Evolutionary conservation across 2,797 vertebrate genomes (phyloP), one percentile per base, ranked within the genome.

Genomic region (Hylomyscus alleni): DNA sequence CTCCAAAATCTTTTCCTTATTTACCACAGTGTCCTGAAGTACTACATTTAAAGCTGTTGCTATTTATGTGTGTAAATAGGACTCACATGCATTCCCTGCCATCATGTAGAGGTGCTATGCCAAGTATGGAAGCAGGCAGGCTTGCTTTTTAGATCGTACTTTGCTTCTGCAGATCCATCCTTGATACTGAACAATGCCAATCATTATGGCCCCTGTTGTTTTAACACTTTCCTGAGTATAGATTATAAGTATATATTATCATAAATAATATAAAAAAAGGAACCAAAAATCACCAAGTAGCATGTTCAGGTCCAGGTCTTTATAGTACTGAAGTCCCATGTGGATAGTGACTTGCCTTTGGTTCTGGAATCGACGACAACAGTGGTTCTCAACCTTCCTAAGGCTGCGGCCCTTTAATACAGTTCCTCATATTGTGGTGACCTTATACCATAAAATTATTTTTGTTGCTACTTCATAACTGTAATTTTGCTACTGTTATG

Each of bases 21-120:
- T 93, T 69, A 86, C 82, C 1, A 15, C 29, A 50, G 80, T 56
- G 72, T 91, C 83, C 60, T 76, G 14, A 77, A 78, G 29, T 91
- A 50, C 91, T 67, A 22, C 37, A 83, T 37, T 83, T 91, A 77
- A 92, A 89, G 84, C 89, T 54, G 40, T 95, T 89, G 80, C 62
- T 37, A 19, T 34, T 94, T 90, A 80, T 26, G 17, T 75, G 2
- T 73, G 73, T 85, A 89, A 96, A 77, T 34, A 95, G 44, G 80
- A 67, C 4, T 58, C 31, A 78, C 86, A 56, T 86, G 11, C 37
- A 37, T 82, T 85, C 6, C 34, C 92, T 24, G 6, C 12, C 17
- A 26, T 75, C 60, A 65, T 15, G 54, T 80, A 60, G 29, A 80
- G 26, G 19, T 75, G 14, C 26, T 44, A 7, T 29, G 67, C 47